A percentile compares a stretch with the other conserved stretches of the same genome.
Conservation (phyloP, 2,113 vertebrate genomes). For the Seriola dumerili region DNA sequence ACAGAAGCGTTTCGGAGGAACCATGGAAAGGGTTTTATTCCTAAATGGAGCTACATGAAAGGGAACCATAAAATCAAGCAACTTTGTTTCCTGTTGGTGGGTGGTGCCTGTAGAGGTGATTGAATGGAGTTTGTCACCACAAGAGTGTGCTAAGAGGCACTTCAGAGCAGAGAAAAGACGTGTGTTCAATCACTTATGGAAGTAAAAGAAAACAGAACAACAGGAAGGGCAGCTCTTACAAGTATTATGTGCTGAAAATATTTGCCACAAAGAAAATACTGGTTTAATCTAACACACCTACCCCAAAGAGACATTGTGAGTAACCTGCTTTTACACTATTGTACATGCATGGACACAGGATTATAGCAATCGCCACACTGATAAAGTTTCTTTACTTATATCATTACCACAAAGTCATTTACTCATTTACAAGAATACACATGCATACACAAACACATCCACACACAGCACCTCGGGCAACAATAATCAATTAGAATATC, state of each 20-base stretch:
- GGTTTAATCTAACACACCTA: not conserved
- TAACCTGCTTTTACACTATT: conserved; percentile 21
- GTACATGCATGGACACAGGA: conserved; percentile 5
- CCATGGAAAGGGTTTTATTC: conserved; percentile 52
- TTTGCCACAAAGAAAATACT: conserved; percentile 38
- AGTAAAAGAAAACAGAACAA: conserved; percentile 36
- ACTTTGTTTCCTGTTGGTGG: conserved; percentile 71
- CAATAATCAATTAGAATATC: conserved; percentile 86
- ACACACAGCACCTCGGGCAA: conserved; percentile 77
- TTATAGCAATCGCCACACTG: conserved; percentile 13
- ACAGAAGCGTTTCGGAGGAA: conserved; percentile 40
- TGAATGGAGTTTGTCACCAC: conserved; percentile 38
- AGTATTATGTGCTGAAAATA: conserved; percentile 23
- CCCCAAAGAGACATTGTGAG: not conserved
- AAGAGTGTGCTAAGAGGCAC: conserved; percentile 59
- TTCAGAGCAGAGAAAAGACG: conserved; percentile 40
- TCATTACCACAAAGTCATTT: conserved; percentile 63
- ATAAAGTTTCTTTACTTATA: conserved; percentile 58
- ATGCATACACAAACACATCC: conserved; percentile 40
- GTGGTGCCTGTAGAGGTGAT: conserved; percentile 21
- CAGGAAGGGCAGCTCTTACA: not conserved
- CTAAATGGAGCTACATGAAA: conserved; percentile 72
- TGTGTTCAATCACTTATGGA: conserved; percentile 26
- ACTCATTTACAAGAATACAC: conserved; percentile 54
- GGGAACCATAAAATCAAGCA: conserved; percentile 64